phyloP scores from a whole-genome alignment of 2,888 invertebrate genomes.

The Ochlodes sylvanus region DNA sequence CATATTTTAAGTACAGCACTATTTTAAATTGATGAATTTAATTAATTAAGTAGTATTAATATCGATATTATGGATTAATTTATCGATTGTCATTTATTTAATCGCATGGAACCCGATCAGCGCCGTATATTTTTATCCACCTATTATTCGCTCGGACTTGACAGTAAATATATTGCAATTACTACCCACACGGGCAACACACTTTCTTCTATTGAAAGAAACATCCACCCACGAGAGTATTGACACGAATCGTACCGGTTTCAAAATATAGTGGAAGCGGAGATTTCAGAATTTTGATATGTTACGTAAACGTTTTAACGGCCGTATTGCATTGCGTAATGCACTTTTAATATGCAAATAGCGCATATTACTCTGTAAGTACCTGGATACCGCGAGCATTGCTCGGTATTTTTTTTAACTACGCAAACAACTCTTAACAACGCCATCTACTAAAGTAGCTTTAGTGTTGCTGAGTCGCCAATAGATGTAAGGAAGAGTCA shows the following conservation, averaged over 20 bases:
- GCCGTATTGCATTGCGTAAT: slow-evolving; percentile 42
- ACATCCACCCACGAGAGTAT: slow-evolving; percentile 69
- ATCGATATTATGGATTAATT: slow-evolving; percentile 4
- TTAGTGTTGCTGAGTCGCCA: too few relatives aligned
- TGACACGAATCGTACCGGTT: slow-evolving; percentile 75
- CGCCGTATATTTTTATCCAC: slow-evolving; percentile 31
- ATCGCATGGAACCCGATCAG: neutral
- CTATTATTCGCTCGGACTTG: slow-evolving; percentile 37
- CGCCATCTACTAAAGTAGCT: too few relatives aligned
- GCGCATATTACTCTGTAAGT: neutral
- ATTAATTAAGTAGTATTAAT: too few relatives aligned
- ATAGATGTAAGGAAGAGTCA: too few relatives aligned
- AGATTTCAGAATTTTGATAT: slow-evolving; percentile 63
- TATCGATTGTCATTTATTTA: neutral
- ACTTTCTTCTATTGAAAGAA: slow-evolving; percentile 80
- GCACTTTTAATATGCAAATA: slow-evolving; percentile 19
- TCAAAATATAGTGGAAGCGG: slow-evolving; percentile 66
- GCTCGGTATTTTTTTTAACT: too few relatives aligned
- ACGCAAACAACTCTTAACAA: too few relatives aligned
- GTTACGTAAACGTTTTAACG: slow-evolving; percentile 60
- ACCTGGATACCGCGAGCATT: too few relatives aligned
- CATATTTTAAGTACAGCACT: too few relatives aligned
- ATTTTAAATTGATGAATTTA: too few relatives aligned
- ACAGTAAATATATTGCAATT: slow-evolving; percentile 41
- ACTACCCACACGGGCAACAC: slow-evolving; percentile 52